Evolutionary conservation across 2,888 invertebrate genomes (phyloP).

Genomic region (Blastobasis adustella): DNA sequence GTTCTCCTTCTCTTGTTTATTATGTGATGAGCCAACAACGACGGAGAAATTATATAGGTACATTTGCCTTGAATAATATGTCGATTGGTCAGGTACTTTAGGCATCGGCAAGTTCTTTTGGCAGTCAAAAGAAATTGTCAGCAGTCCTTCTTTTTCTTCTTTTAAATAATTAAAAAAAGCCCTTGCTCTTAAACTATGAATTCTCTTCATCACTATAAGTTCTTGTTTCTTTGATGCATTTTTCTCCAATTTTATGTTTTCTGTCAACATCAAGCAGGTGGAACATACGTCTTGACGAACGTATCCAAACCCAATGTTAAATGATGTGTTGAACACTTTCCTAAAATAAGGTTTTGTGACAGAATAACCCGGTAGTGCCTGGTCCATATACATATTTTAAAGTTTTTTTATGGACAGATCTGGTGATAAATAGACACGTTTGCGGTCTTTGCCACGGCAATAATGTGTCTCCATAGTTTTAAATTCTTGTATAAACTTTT

Average conservation of each 20-base stretch:
- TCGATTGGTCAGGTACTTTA: neutral
- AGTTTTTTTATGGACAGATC: slow-evolving; percentile 9
- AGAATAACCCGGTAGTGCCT: slow-evolving; percentile 9
- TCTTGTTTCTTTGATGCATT: neutral
- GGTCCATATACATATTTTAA: slow-evolving; percentile 7
- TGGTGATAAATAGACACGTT: slow-evolving; percentile 5
- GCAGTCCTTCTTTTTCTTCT: neutral
- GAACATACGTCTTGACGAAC: slow-evolving; percentile 16
- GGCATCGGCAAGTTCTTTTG: neutral
- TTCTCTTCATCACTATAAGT: slow-evolving; percentile 1
- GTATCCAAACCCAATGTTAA: slow-evolving; percentile 18
- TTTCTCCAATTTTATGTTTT: slow-evolving; percentile 10
- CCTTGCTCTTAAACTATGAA: slow-evolving; percentile 8
- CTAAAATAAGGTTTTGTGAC: slow-evolving; percentile 14
- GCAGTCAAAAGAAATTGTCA: neutral
- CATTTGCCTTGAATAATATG: neutral
- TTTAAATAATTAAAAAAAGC: neutral
- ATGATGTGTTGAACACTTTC: slow-evolving; percentile 15
- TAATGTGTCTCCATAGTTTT: slow-evolving; percentile 10
- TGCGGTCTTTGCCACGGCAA: slow-evolving; percentile 5
- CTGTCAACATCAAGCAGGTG: slow-evolving; percentile 11
- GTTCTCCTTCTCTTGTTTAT: neutral
- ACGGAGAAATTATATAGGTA: neutral
- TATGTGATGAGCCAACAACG: neutral
- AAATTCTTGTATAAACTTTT: slow-evolving; percentile 10